phyloP scores from a whole-genome alignment of 2,797 vertebrate species.

The Notoglanidium macrostoma region DNA sequence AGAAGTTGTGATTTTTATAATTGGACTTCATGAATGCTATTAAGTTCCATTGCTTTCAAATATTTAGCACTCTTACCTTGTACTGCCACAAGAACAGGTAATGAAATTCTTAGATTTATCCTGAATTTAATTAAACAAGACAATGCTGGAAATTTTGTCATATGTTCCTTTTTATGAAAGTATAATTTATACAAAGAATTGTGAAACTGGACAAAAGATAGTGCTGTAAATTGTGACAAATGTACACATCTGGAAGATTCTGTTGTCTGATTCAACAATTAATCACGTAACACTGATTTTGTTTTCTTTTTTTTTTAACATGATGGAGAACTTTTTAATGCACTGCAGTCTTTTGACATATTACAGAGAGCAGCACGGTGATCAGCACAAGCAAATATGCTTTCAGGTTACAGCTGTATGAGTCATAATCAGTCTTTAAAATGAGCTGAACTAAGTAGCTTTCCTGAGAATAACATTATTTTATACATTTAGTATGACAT shows the following conservation, averaged over 20 bases:
- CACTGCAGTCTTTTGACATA: background rate
- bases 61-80: background rate
- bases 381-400: background rate
- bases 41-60: background rate
- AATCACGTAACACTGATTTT: background rate
- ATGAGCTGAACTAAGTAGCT: background rate
- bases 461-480: background rate
- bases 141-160: background rate
- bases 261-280: background rate
- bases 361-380: background rate
- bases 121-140: background rate
- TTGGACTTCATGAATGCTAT: background rate
- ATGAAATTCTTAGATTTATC: background rate
- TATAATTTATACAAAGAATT: background rate
- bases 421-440: background rate
- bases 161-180: background rate
- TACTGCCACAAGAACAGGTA: background rate
- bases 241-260: background rate
- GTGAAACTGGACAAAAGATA: background rate
- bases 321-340: background rate
- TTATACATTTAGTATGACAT: background rate
- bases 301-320: background rate
- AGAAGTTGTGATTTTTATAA: background rate
- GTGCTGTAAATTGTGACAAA: background rate
- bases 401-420: background rate